Base-by-base conservation (phyloP, 1,140 invertebrate species). In the Pissodes strobi region DNA sequence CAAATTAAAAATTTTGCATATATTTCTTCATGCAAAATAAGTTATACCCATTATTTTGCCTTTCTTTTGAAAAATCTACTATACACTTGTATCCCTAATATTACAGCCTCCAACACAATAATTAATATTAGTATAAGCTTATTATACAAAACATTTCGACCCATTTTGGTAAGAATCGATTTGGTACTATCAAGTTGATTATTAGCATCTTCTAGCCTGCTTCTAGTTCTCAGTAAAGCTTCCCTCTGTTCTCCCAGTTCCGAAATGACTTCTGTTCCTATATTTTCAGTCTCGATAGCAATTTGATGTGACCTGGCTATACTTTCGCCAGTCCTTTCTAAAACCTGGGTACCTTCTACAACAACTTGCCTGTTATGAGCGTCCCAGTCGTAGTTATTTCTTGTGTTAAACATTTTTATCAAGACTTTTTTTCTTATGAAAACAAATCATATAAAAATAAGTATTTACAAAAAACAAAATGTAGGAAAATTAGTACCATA, bases 211-310 rank as follows among this genome's bases (percentile, higher is more conserved):
- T 80, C 77, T 10, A 83, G 67, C 2, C 81, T 73, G 8, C 73
- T 70, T n/a, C 78, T 78, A 9, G 79, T 78, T 21, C 81, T 70
- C 10, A 83, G 58, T 21, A 83, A 51, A 4, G 81, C 74, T 69
- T 83, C 81, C 17, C 82, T 68, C 66, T 82, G 82, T 18, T 78
- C 75, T 6, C 71, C 74, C 30, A 83, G 68, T 45, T 83, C 81
- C 1, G 70, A 70, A 38, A 91, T 81, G 5, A 91, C 89, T 74
- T 90, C 88, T 2, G 84, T 86, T 0, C 90, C 91, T 67, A 93
- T 84, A 71, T 86, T 82, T 78, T 93, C 92, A 0, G 89, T 92
- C 75, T 93, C 90, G 6, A 86, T 82, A 10, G 91, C 89, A 45
- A 90, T 82, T 69, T 85, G 85, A 64, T 90, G 87, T 1, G 90